Percentiles rank a stretch among this genome's conserved stretches.
These are phyloP conservation scores for Laticauda colubrina DNA, from an alignment of 2,113 vertebrate genomes.

Conservation along the genomic window DNA sequence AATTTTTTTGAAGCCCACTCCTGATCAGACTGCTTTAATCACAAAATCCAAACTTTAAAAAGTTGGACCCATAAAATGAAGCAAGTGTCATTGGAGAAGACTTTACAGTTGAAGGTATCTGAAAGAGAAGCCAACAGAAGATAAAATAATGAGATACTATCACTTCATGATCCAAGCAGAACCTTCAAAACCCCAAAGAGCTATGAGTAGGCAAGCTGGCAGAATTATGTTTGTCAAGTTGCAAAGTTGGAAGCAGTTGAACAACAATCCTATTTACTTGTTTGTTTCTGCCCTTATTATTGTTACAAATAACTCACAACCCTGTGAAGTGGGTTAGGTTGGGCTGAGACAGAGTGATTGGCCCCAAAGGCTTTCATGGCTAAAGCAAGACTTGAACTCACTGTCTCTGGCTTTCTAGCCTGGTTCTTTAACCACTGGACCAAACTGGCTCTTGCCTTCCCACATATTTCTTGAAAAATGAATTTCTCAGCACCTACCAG, in stretches of 20 bases:
- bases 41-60: background rate
- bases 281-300: too few species aligned
- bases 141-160: background rate
- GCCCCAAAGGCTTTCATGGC: background rate
- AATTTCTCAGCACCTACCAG: background rate
- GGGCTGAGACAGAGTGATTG: background rate
- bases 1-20: too few species aligned
- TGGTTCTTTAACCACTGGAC: background rate
- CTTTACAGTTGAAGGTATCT: background rate
- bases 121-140: background rate
- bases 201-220: background rate
- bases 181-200: background rate
- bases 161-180: background rate
- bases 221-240: too few species aligned
- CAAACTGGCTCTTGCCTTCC: background rate
- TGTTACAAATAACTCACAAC: background rate
- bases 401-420: background rate
- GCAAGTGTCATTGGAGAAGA: background rate
- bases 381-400: background rate
- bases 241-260: background rate
- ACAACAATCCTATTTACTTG: background rate
- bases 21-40: background rate
- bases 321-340: background rate
- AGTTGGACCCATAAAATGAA: background rate
- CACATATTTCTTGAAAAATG: background rate